Conservation (phyloP, 1,140 invertebrate genomes). For the Drosophila nikananu region DNA sequence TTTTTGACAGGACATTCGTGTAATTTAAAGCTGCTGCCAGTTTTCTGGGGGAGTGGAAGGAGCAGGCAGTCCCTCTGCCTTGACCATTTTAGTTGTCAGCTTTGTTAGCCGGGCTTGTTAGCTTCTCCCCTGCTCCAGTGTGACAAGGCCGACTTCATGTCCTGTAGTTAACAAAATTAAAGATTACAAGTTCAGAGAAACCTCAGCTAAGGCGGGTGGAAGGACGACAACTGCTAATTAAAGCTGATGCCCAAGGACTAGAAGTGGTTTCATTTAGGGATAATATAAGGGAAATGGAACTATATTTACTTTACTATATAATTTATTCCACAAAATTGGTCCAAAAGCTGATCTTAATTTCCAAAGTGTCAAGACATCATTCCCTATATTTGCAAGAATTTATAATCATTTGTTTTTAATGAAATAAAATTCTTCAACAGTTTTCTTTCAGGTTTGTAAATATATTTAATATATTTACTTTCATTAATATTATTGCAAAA, state of each 20-base stretch:
- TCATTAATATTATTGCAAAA: no score
- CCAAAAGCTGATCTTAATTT: not conserved
- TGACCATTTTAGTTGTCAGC: slow-evolving; percentile 49
- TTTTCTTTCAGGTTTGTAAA: no score
- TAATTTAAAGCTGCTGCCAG: slow-evolving; percentile 58
- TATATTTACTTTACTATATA: no score
- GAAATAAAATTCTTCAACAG: no score
- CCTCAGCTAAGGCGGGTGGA: not conserved
- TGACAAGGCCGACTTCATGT: slow-evolving; percentile 35
- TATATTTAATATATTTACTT: no score
- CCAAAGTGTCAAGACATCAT: not conserved
- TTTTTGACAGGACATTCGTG: slow-evolving; percentile 71
- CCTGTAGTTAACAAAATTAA: slow-evolving; percentile 51
- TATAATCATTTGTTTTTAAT: no score
- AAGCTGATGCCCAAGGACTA: not conserved
- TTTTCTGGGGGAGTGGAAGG: not conserved
- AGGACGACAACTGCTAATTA: slow-evolving; percentile 13
- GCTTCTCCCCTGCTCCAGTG: slow-evolving; percentile 21
- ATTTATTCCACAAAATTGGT: no score
- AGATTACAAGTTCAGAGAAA: slow-evolving; percentile 22
- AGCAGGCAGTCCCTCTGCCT: not conserved
- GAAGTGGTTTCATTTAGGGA: not conserved
- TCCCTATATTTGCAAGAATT: no score
- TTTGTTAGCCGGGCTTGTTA: slow-evolving; percentile 44
- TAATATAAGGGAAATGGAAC: not conserved